A percentile compares a stretch with the other conserved stretches of the same genome.
Conservation (phyloP, 2,888 invertebrate species). For the Lordiphosa andalusiaca region DNA sequence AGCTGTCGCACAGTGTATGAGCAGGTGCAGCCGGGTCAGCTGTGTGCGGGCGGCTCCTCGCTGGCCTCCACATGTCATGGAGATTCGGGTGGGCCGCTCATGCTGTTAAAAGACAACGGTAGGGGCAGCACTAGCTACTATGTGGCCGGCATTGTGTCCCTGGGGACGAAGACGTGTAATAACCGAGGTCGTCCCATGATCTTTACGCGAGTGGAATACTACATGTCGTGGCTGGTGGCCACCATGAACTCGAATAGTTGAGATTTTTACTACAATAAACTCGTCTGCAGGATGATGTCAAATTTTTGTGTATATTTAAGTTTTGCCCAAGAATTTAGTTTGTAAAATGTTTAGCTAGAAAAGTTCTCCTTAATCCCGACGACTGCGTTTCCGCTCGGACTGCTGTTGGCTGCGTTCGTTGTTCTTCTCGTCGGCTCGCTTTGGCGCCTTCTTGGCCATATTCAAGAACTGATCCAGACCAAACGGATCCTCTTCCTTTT, state of each 20-base stretch:
- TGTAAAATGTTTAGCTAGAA: too few relatives aligned
- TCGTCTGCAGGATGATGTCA: too few relatives aligned
- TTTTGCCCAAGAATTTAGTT: too few relatives aligned
- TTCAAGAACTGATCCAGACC: constrained; percentile 99
- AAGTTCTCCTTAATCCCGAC: constrained; percentile 45
- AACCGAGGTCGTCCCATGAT: constrained; percentile 30
- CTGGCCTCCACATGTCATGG: constrained; percentile 34
- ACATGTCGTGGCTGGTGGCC: constrained; percentile 34
- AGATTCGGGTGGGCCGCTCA: constrained; percentile 54
- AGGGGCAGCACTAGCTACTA: constrained; percentile 19
- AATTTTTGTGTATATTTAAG: too few relatives aligned
- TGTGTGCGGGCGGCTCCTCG: constrained; percentile 41
- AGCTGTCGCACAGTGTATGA: constrained; percentile 19
- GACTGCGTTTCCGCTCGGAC: constrained; percentile 71
- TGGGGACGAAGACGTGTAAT: constrained; percentile 28
- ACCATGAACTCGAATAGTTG: constrained; percentile 16
- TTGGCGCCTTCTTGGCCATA: constrained; percentile 92
- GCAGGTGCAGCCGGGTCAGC: constrained; percentile 27
- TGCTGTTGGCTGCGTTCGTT: constrained; percentile 61
- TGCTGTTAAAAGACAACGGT: constrained; percentile 16
- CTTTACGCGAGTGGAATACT: constrained; percentile 47
- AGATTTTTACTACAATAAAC: too few relatives aligned
- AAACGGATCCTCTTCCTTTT: constrained; percentile 95
- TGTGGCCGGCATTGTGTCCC: constrained; percentile 40
- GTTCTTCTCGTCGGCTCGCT: constrained; percentile 82